These are phyloP conservation scores for Ophioninae sp. DNA, from an alignment of 2,888 invertebrate species.

Conservation along the genomic window DNA sequence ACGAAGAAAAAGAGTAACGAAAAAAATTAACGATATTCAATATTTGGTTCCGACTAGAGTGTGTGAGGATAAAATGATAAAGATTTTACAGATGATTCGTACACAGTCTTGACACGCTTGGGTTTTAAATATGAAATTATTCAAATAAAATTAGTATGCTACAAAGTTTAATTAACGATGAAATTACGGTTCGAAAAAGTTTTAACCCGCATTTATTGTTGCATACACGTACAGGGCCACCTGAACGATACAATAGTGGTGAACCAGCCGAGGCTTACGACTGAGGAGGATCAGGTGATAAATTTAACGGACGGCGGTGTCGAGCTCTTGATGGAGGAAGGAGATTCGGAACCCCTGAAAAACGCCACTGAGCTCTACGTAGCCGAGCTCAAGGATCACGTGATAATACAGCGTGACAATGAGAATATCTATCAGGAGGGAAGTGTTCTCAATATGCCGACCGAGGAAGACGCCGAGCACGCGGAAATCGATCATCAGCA, in stretches of 20 bases:
- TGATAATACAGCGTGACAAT: constrained; percentile 81
- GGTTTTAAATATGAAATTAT: not conserved
- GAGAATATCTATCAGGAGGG: constrained; percentile 77
- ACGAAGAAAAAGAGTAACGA: not conserved
- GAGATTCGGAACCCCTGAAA: constrained; percentile 74
- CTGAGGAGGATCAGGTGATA: constrained; percentile 82
- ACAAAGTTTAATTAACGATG: not conserved
- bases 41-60: not conserved
- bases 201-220: constrained; percentile 1
- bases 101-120: not conserved
- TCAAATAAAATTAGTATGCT: too few relatives aligned
- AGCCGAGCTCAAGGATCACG: constrained; percentile 82
- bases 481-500: constrained; percentile 73
- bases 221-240: constrained; percentile 83
- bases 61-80: not conserved
- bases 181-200: not conserved
- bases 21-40: not conserved
- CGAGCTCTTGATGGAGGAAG: constrained; percentile 78
- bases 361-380: constrained; percentile 82
- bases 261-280: constrained; percentile 89
- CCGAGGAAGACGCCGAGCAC: constrained; percentile 67
- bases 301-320: constrained; percentile 77
- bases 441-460: constrained; percentile 72
- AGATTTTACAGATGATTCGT: not conserved
- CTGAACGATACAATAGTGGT: constrained; percentile 91